Conservation (phyloP, 2,888 invertebrate species). For the Eristalinus aeneus region DNA sequence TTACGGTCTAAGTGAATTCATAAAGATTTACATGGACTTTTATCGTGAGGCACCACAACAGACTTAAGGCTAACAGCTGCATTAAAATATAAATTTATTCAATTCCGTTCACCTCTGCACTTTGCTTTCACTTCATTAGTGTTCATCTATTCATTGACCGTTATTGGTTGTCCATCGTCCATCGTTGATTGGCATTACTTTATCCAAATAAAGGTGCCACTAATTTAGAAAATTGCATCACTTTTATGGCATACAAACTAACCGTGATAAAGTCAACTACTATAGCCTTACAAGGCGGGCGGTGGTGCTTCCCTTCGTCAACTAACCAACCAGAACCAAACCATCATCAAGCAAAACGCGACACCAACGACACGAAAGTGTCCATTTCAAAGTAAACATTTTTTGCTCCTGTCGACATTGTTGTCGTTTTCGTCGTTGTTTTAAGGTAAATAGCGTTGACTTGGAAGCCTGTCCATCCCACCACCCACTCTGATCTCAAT, state of each 20-base stretch:
- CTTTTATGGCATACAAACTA: background rate
- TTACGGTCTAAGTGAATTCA: no score
- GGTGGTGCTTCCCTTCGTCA: background rate
- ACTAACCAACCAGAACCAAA: background rate
- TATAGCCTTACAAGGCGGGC: background rate
- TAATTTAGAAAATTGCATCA: slow-evolving; percentile 53
- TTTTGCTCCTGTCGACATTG: background rate
- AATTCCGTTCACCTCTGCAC: background rate
- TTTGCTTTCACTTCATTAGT: background rate
- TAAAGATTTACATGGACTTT: no score
- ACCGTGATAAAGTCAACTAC: background rate
- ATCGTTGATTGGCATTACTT: slow-evolving; percentile 25
- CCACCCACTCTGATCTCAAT: background rate
- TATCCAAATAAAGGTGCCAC: slow-evolving; percentile 55
- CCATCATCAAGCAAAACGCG: background rate
- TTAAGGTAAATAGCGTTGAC: slow-evolving; percentile 8
- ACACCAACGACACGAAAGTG: slow-evolving; percentile 27
- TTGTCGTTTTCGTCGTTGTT: background rate
- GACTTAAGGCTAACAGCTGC: no score
- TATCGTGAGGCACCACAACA: no score
- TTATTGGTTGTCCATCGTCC: no score
- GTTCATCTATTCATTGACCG: background rate
- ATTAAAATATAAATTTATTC: background rate
- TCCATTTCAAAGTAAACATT: slow-evolving; percentile 24
- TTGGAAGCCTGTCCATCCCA: background rate